Evolutionary conservation across 2,888 invertebrate species (phyloP), one percentile per base, ranked within the genome.

Genomic region (Atethmia centrago): DNA sequence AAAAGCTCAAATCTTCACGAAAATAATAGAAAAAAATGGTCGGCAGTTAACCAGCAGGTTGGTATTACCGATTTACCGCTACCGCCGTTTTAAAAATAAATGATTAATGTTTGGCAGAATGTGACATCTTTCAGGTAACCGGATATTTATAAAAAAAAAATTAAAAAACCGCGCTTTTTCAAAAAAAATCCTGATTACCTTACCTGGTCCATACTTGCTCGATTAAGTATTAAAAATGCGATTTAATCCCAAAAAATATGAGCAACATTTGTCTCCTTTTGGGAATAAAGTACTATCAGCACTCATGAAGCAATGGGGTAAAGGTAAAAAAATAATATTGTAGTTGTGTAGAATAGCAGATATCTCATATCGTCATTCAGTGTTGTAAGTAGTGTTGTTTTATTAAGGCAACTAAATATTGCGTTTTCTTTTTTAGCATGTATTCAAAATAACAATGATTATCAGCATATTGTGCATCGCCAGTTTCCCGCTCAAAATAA

Each of bases 231-330:
- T 40, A 25, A 61, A 36, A 36, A 87, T 87, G 59, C 63, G 70
- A 49, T 82, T 85, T 16, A 85, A 90, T 77, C 74, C 80, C 8
- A 82, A 85, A 66, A 65, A 67, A 28, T 94, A 89, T 80, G 90
- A 92, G 85, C 77, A 88, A 56, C 79, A 88, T 67, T 89, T 96
- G 71, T 93, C 95, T 16, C 80, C 85, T 14, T 94, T 94, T 86
- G 96, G 95, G 0, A 90, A 85, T 84, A 91, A 92, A 88, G 93
- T 95, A 51, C 87, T 95, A 47, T 77, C 87, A 47, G 83, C 79
- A 72, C 88, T 95, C 53, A 65, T 91, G 31, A 86, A 88, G 42
- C 87, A 91, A 78, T 89, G 90, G 87, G 82, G 77, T 65, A 81
- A 80, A 83, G 88, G 93, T 93, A 84, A 69, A 36, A 53, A n/a